Evolutionary conservation across 2,113 vertebrate species (phyloP).

Genomic region (Petroica traversi): DNA sequence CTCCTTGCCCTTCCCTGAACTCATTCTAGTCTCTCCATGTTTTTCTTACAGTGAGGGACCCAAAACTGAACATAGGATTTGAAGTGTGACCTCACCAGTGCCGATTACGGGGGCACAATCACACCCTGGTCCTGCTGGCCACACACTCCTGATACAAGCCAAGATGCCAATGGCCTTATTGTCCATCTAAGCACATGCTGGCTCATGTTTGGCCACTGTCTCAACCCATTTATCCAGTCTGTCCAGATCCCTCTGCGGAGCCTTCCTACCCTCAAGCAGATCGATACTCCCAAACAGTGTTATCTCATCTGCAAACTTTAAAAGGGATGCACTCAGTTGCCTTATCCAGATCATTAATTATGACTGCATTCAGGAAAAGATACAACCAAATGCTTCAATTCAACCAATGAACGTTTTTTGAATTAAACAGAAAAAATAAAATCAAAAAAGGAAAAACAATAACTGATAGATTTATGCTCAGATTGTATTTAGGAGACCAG

Average conservation of each 20-base stretch:
- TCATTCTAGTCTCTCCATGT: fast-evolving
- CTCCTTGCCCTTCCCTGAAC: not conserved
- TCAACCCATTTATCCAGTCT: fast-evolving
- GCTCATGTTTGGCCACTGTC: not conserved
- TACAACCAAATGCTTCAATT: not conserved
- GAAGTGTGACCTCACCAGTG: not conserved
- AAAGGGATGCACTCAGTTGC: not conserved
- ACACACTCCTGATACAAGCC: fast-evolving
- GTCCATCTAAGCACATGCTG: not conserved
- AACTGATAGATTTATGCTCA: fast-evolving
- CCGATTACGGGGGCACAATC: too few species aligned
- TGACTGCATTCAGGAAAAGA: not conserved
- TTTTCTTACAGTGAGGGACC: not conserved
- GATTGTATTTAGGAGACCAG: not conserved
- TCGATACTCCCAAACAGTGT: not conserved
- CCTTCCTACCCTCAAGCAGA: not conserved
- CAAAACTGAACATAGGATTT: not conserved
- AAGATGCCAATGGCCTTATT: not conserved
- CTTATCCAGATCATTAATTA: not conserved
- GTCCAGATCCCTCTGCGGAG: not conserved
- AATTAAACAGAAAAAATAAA: not conserved
- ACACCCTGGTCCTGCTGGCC: not conserved
- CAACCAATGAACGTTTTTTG: not conserved
- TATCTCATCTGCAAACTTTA: not conserved
- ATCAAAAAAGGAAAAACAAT: not conserved